These are phyloP conservation scores for Acheta domesticus DNA, from an alignment of 2,888 invertebrate genomes.

Conservation along the genomic window DNA sequence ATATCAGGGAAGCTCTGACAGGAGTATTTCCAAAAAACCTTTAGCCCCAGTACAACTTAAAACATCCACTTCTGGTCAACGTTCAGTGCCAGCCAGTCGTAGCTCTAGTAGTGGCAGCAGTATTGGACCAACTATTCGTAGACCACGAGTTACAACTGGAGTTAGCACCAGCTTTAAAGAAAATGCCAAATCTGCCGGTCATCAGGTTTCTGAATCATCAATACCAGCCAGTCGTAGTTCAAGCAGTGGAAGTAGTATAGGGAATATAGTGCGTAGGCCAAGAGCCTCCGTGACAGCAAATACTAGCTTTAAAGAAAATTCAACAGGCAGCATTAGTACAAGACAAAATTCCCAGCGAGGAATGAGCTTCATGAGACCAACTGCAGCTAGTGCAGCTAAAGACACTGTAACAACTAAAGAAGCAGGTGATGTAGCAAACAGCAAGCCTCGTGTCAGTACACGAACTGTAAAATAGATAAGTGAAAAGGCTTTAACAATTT, in stretches of 20 bases:
- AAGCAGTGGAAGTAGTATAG: constrained; percentile 51
- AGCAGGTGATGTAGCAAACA: background rate
- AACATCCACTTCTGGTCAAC: constrained; percentile 35
- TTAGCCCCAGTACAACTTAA: constrained; percentile 41
- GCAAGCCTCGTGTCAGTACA: background rate
- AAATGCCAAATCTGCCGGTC: constrained; percentile 38
- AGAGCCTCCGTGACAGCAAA: constrained; percentile 21
- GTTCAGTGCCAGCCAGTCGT: constrained; percentile 54
- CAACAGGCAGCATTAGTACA: constrained; percentile 41
- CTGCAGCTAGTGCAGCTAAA: constrained; percentile 78
- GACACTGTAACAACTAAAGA: constrained; percentile 44
- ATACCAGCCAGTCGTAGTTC: constrained; percentile 54
- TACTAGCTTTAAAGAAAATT: constrained; percentile 36
- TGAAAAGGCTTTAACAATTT: background rate
- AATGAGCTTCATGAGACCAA: constrained; percentile 82
- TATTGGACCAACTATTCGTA: constrained; percentile 50
- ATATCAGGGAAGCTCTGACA: constrained; percentile 35
- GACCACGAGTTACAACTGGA: constrained; percentile 39
- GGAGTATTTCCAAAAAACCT: constrained; percentile 40
- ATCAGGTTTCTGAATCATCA: constrained; percentile 26
- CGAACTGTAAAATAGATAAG: background rate
- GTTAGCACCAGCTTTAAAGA: constrained; percentile 52
- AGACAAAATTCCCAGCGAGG: constrained; percentile 46
- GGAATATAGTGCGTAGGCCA: constrained; percentile 41
- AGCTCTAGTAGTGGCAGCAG: constrained; percentile 60